Evolutionary conservation across 2,888 invertebrate genomes (phyloP).

Genomic region (Monochamus alternatus): DNA sequence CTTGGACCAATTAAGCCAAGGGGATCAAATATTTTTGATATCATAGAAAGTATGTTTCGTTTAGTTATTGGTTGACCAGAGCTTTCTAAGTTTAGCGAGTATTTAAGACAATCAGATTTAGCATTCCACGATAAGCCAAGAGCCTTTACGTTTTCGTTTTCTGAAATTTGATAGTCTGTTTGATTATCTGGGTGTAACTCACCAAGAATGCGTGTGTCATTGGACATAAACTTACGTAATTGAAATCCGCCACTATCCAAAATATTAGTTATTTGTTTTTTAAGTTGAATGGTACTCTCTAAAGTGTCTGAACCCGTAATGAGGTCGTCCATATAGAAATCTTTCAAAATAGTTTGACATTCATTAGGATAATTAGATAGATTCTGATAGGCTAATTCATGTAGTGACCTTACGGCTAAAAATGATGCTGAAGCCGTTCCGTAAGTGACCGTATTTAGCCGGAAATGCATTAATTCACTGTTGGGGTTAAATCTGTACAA

Average conservation of each 20-base stretch:
- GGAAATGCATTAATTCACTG: constrained; percentile 37
- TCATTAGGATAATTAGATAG: neutral
- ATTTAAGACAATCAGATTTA: neutral
- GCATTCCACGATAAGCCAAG: constrained; percentile 3
- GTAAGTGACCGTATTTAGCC: constrained; percentile 42
- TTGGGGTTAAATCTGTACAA: constrained; percentile 41
- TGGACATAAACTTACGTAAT: neutral
- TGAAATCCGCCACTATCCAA: neutral
- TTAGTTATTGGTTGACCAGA: neutral
- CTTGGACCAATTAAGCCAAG: neutral
- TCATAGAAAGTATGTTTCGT: neutral
- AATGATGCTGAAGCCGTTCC: constrained; percentile 55
- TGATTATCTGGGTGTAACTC: too few species aligned
- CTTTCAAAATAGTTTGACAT: neutral
- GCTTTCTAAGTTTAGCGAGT: neutral
- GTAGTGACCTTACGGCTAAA: constrained; percentile 56
- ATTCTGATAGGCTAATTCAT: constrained; percentile 54
- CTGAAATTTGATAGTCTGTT: neutral
- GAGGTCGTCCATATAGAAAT: constrained; percentile 3
- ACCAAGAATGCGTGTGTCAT: neutral
- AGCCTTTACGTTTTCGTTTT: neutral
- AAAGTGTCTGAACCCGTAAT: neutral
- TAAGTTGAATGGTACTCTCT: neutral
- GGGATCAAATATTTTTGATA: neutral
- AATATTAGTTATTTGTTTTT: neutral